phyloP scores from a whole-genome alignment of 2,888 invertebrate genomes.

The Leptopilina drosophilae region DNA sequence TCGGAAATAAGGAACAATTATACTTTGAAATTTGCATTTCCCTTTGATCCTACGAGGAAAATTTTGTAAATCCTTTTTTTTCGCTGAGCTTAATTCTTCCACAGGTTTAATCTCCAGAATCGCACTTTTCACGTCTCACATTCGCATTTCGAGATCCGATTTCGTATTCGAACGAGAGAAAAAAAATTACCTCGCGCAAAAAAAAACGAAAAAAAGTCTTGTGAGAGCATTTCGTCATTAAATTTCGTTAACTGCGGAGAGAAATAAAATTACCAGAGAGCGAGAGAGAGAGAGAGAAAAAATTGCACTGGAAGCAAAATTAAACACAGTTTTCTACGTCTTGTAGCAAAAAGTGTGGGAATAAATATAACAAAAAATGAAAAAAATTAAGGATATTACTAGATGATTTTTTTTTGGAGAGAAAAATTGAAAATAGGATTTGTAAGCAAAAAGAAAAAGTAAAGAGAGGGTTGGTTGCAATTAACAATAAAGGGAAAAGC shows the following conservation, averaged over 20 bases:
- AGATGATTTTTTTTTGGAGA: no score
- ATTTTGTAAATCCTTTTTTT: background rate
- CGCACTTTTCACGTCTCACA: constrained; percentile 16
- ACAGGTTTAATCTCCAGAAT: constrained; percentile 18
- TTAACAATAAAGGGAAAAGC: no score
- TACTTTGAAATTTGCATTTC: background rate
- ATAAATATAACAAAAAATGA: background rate
- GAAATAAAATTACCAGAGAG: constrained; percentile 29
- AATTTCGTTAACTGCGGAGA: constrained; percentile 5
- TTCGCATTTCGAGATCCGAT: constrained; percentile 7
- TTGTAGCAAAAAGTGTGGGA: background rate
- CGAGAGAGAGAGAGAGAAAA: background rate
- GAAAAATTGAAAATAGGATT: no score
- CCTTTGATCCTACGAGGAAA: constrained; percentile 9
- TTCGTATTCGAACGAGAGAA: constrained; percentile 15
- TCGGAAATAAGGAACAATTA: constrained; percentile 1
- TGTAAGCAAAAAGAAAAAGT: no score
- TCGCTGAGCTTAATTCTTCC: background rate
- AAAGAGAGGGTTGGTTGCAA: no score
- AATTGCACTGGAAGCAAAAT: constrained; percentile 29
- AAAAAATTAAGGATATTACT: no score
- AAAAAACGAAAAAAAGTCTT: background rate
- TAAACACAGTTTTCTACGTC: constrained; percentile 19
- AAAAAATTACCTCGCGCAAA: background rate
- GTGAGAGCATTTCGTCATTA: background rate